Conservation (phyloP, 2,888 invertebrate genomes). For the Drosophila cognata region DNA sequence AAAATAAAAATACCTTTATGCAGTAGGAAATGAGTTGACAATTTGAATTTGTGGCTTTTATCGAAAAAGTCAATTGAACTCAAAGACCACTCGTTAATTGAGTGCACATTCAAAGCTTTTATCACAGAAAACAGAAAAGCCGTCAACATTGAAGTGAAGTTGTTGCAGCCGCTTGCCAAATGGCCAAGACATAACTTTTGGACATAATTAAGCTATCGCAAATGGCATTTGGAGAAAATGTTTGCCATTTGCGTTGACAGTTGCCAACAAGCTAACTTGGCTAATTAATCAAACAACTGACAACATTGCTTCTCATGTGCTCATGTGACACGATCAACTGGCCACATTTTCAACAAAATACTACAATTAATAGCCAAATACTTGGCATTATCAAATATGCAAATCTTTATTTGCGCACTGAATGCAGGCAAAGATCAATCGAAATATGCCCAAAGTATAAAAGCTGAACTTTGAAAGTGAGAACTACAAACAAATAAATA, state of each 20-base stretch:
- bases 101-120: conserved; percentile 36
- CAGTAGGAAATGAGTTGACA: conserved; percentile 70
- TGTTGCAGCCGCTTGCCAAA: conserved; percentile 53
- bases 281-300: conserved; percentile 62
- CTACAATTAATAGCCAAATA: conserved; percentile 26
- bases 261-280: conserved; percentile 61
- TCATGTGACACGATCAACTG: conserved; percentile 11
- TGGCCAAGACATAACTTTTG: conserved; percentile 70
- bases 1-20: background rate
- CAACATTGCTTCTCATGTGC: conserved; percentile 32
- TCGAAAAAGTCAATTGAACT: conserved; percentile 4
- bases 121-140: conserved; percentile 48
- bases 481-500: background rate
- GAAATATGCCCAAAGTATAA: background rate
- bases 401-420: conserved; percentile 11
- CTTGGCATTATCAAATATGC: conserved; percentile 17
- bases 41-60: conserved; percentile 34
- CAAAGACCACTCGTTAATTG: conserved; percentile 43
- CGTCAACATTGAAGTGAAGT: conserved; percentile 45
- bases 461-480: background rate
- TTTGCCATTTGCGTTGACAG: conserved; percentile 79
- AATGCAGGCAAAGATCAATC: background rate
- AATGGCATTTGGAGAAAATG: conserved; percentile 61
- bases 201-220: conserved; percentile 78
- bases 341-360: conserved; percentile 8